Conservation (phyloP, 2,797 vertebrate genomes). For the Cryptoprocta ferox region DNA sequence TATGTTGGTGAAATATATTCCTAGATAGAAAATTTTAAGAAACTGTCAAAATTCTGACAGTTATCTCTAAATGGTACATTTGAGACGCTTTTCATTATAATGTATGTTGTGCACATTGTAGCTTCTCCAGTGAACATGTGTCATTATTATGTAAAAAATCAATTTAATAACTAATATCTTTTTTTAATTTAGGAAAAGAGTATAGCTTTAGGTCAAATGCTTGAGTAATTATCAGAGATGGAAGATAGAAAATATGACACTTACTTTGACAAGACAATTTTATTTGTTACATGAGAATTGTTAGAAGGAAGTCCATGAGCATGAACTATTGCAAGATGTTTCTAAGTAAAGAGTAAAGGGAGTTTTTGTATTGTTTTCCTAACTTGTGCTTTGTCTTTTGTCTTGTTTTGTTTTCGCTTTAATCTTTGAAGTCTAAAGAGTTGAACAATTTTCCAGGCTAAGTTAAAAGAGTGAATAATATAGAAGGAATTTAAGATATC, state of each 20-base stretch:
- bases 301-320: not conserved
- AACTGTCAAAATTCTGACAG: not conserved
- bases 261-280: slow-evolving; percentile 2
- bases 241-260: not conserved
- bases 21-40: not conserved
- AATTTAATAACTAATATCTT: not conserved
- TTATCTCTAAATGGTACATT: not conserved
- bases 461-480: not conserved
- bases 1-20: not conserved
- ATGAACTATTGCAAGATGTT: not conserved
- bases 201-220: not conserved
- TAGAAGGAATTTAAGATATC: not conserved
- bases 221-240: not conserved
- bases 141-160: not conserved
- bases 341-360: not conserved
- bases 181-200: not conserved
- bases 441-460: not conserved
- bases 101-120: not conserved
- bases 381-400: not conserved
- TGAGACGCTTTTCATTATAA: not conserved
- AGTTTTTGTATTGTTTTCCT: not conserved
- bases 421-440: not conserved
- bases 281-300: not conserved
- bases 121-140: not conserved
- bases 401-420: not conserved